Evolutionary conservation across 2,888 invertebrate genomes (phyloP), one percentile per base, ranked within the genome.

Genomic region (Adelognathus sp.): DNA sequence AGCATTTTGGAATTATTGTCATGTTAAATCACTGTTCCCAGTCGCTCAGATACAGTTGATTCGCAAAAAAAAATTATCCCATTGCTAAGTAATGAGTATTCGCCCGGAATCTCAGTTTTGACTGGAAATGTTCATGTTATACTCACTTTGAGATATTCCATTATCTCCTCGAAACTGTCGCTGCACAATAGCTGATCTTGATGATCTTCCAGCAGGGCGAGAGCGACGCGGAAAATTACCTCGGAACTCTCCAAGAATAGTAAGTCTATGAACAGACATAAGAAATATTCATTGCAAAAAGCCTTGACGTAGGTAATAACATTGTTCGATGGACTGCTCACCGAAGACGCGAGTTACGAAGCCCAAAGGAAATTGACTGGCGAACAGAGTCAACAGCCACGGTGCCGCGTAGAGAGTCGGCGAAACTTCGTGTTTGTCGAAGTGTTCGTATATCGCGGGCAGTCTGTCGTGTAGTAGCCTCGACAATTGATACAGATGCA

Each of bases 321-420:
- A 46, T n/a, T 7, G 9, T 9, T 21, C 3, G 39, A 39, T 4
- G 3, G 21, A 50, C 24, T 44, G 88, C 93, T 92, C 88, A 97
- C 97, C 98, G 88, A 98, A 98, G 0, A 98, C 97, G 84, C 98
- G 94, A 0, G 98, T 96, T 18, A 98, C 98, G 92, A 99, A 98
- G 1, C 98, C 98, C 18, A 99, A 92, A 0, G 98, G 98, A 91
- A 99, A 99, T 92, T 98, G 98, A 66, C 98, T 98, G 46, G 99
- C 98, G 92, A 99, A 99, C 36, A 98, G 92, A 0, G 99, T 99
- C 2, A 99, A 93, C 89, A 99, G 95, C 99, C 99, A 99, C 0
- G 99, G 98, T 0, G 99, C 98, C 0, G 98, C 98, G 91, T 98
- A 99, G 3, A 99, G 92, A 0, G 98, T 98, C 0, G 98, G 98